Conservation (phyloP, 2,888 invertebrate species). For the Watsonalla binaria region DNA sequence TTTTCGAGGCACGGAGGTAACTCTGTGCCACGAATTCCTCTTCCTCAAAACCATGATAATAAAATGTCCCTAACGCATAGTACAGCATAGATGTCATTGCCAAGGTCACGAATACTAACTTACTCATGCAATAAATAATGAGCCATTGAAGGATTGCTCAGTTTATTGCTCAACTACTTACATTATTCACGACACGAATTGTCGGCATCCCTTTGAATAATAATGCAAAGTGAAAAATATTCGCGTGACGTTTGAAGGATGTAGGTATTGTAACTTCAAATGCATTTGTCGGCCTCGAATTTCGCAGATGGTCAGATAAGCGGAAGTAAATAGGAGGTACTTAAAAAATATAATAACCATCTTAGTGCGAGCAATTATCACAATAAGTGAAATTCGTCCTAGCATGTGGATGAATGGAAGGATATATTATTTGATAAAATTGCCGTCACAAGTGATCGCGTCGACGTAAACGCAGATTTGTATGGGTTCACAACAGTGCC, state of each 20-base stretch:
- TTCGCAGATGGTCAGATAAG: neutral
- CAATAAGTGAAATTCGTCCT: too few relatives aligned
- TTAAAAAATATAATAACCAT: neutral
- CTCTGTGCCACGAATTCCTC: too few relatives aligned
- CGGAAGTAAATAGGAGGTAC: neutral
- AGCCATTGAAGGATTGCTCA: slow-evolving; percentile 11
- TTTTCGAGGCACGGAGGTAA: too few relatives aligned
- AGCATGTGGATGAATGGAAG: too few relatives aligned
- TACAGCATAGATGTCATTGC: slow-evolving; percentile 31
- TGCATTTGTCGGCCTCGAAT: neutral
- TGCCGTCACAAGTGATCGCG: too few relatives aligned
- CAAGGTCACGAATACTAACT: slow-evolving; percentile 31
- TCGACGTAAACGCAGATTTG: too few relatives aligned
- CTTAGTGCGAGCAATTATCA: too few relatives aligned
- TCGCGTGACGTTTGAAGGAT: neutral
- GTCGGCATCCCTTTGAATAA: slow-evolving; percentile 12
- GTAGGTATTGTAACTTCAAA: neutral
- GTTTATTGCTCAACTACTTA: slow-evolving; percentile 9
- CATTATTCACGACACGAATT: slow-evolving; percentile 21
- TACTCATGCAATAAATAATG: slow-evolving; percentile 11
- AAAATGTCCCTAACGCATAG: neutral
- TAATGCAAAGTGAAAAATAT: neutral
- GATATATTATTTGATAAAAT: too few relatives aligned
- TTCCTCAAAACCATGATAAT: too few relatives aligned
- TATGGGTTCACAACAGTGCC: too few relatives aligned